Evolutionary conservation across 2,888 invertebrate genomes (phyloP), one percentile per base, ranked within the genome.

Genomic region (Chrysomela aeneicollis): DNA sequence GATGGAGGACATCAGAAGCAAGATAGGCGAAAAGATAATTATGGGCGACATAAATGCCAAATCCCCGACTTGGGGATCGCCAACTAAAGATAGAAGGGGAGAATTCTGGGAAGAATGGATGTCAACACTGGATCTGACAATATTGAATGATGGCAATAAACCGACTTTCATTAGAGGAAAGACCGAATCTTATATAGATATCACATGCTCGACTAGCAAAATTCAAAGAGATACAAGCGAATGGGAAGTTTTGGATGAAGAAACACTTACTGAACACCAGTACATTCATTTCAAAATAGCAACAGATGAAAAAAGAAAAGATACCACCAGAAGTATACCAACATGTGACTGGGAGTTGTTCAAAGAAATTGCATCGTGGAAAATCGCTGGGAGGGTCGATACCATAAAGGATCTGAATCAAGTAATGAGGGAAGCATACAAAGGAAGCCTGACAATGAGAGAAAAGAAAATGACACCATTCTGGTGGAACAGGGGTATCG

Each of bases 61-160:
- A 17, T 46, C 15, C 17, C 30, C 62, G 26, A 65, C 72, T 59
- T 76, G 74, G 73, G 72, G 72, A 10, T 71, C 73, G 66, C 63
- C 67, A 35, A 10, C 6, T 12, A 65, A 71, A 8, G 64, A 75
- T 59, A 54, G 47, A 51, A 66, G 71, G 50, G 74, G 74, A 59
- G 63, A 66, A 57, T 59, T 61, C 19, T 59, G 72, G 19, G 19
- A 69, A 62, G 74, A 74, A 49, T 71, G 73, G 68, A 69, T 70
- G n/a, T 69, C 72, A 53, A 66, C 73, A 53, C 26, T 53, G 5
- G 68, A 61, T 12, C 63, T 73, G 59, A 37, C 49, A 22, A 46
- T 58, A 17, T 47, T 59, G 32, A 62, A 62, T 19, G 47, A n/a
- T n/a, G 62, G 62, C 15, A 10, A 6, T 2, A 58, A 15, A 17